Evolutionary conservation across 2,113 vertebrate species (phyloP).

Genomic region (Alosa alosa): DNA sequence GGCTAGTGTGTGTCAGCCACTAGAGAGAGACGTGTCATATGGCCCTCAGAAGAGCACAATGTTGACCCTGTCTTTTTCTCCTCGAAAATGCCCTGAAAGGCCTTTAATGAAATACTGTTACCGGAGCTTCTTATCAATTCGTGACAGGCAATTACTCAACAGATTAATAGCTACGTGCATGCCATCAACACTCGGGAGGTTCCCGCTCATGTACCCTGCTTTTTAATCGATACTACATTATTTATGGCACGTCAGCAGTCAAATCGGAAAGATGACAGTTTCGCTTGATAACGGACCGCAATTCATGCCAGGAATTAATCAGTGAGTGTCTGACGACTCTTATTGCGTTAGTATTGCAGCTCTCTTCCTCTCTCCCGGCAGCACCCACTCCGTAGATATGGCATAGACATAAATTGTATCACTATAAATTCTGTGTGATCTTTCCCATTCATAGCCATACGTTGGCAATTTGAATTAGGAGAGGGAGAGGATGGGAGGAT

Average conservation of each 20-base stretch:
- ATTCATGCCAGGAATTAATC: slow-evolving; percentile 26
- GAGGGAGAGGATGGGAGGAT: background rate
- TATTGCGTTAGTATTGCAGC: slow-evolving; percentile 38
- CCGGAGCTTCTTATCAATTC: slow-evolving; percentile 39
- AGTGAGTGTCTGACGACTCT: background rate
- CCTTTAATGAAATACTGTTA: slow-evolving; percentile 42
- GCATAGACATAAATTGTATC: slow-evolving; percentile 3
- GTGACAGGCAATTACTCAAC: slow-evolving; percentile 44
- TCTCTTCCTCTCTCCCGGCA: background rate
- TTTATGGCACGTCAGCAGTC: slow-evolving; percentile 18
- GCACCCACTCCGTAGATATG: background rate
- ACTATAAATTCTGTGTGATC: slow-evolving; percentile 15
- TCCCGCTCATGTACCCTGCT: slow-evolving; percentile 10
- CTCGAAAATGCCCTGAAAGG: slow-evolving; percentile 1
- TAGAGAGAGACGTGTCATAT: slow-evolving; percentile 19
- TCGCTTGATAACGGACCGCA: slow-evolving; percentile 13
- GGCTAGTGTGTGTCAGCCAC: background rate
- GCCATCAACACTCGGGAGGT: slow-evolving; percentile 28
- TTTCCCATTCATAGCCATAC: background rate
- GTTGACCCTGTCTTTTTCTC: slow-evolving; percentile 4
- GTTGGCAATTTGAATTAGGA: slow-evolving; percentile 8
- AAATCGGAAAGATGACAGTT: slow-evolving; percentile 10
- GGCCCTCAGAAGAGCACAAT: background rate
- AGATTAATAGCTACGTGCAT: slow-evolving; percentile 41
- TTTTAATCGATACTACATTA: slow-evolving; percentile 32